These are phyloP conservation scores for Andrena praecox DNA, from an alignment of 2,888 invertebrate species.

Conservation along the genomic window DNA sequence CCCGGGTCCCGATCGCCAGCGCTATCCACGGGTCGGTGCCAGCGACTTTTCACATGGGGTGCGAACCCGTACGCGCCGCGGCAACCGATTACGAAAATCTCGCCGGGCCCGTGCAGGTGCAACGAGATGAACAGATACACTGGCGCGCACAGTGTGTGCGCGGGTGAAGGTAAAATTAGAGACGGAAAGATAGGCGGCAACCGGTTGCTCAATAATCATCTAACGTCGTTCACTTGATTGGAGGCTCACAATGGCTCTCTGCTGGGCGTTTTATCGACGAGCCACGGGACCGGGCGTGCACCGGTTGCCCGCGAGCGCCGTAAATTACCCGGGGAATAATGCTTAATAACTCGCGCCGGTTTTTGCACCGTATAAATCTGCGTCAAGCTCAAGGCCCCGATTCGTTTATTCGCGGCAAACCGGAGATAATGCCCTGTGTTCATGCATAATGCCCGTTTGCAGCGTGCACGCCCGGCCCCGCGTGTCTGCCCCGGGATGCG, in stretches of 20 bases:
- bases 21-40: slow-evolving; percentile 11
- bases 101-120: slow-evolving; percentile 45
- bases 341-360: slow-evolving; percentile 48
- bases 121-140: slow-evolving; percentile 53
- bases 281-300: not conserved
- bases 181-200: slow-evolving; percentile 43
- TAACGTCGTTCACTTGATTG: slow-evolving; percentile 47
- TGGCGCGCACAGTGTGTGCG: not conserved
- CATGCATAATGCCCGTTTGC: slow-evolving; percentile 46
- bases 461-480: not conserved
- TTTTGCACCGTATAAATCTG: slow-evolving; percentile 52
- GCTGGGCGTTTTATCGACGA: slow-evolving; percentile 21
- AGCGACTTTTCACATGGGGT: slow-evolving; percentile 51
- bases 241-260: slow-evolving; percentile 16
- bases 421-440: slow-evolving; percentile 44
- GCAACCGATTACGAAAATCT: slow-evolving; percentile 60
- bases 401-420: slow-evolving; percentile 28
- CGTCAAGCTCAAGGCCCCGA: slow-evolving; percentile 43
- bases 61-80: slow-evolving; percentile 28
- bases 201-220: slow-evolving; percentile 65
- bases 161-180: slow-evolving; percentile 59
- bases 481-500: not conserved
- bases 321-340: slow-evolving; percentile 46
- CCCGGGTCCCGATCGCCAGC: slow-evolving; percentile 22
- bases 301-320: slow-evolving; percentile 3